These are phyloP conservation scores for Stylophora pistillata DNA, from an alignment of 64 coral and sea anemone species.

Conservation along the genomic window DNA sequence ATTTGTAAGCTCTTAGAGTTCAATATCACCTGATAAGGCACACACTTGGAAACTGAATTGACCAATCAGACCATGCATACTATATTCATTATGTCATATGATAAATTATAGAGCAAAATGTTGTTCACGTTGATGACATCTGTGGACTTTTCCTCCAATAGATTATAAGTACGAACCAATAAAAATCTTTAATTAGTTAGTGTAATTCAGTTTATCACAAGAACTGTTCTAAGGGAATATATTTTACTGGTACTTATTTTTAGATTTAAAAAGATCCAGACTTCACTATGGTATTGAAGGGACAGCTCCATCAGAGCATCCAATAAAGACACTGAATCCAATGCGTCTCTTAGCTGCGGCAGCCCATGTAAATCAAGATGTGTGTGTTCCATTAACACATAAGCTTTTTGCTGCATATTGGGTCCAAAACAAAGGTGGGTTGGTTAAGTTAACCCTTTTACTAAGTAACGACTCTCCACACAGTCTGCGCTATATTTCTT, in stretches of 20 bases:
- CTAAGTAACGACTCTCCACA: no score
- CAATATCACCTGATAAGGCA: no score
- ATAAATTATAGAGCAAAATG: no score
- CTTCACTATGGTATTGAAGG: constrained; percentile 68
- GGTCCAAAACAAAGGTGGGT: constrained; percentile 71
- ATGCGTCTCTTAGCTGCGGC: constrained; percentile 96
- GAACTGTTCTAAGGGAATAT: neutral
- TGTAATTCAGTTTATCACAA: no score
- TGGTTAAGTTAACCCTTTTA: neutral
- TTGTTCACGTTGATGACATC: no score
- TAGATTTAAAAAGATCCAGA: constrained; percentile 83
- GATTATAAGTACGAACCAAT: no score
- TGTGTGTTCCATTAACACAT: constrained; percentile 73
- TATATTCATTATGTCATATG: no score
- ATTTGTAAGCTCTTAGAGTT: no score
- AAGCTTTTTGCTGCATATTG: constrained; percentile 76
- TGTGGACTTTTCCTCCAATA: no score
- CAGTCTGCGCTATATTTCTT: no score
- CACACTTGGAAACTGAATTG: no score
- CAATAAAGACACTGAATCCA: constrained; percentile 63
- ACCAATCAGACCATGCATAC: no score
- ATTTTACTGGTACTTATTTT: neutral
- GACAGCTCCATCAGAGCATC: constrained; percentile 61
- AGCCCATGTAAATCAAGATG: constrained; percentile 41
- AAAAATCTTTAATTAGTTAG: neutral